Base-by-base conservation (phyloP, 2,888 invertebrate species). In the Pandemis heparana region DNA sequence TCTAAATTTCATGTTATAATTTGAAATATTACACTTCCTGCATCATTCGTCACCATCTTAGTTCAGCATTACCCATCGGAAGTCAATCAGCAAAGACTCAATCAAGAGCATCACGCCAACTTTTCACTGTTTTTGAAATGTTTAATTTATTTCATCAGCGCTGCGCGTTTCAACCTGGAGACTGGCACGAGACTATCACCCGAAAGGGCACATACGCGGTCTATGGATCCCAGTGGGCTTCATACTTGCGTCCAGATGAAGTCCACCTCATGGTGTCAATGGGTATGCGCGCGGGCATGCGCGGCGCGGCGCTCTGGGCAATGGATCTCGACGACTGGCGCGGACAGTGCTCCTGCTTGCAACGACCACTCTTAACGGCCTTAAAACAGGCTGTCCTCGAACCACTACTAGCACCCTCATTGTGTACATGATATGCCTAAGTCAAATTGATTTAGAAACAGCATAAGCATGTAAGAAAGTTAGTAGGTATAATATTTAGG, bases 231-330 rank as follows among this genome's bases (percentile, higher is more conserved):
- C 97, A 97, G 84, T 98, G 97, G 97, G 96, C 97, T 0, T 96
- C 97, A 0, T 97, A 97, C 84, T 96, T 97, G 82, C 96, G 97
- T 77, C 95, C 96, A 0, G 89, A 90, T 4, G 96, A 97, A 73
- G 95, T 96, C 60, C 94, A 95, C 70, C 90, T 95, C 68, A 96
- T 96, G 79, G 95, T 96, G 0, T 93, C 95, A 65, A 94, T 96
- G 76, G 92, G 96, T 0, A 95, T 95, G 75, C 89, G 91, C 10
- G 85, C 95, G 46, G 95, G 95, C 0, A 89, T 96, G 38, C 96
- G 97, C 2, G 97, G 97, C 8, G 97, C 96, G 9, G 97, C 97
- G 92, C 94, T 97, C 23, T 97, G 97, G 97, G 97, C 97, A 0
- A 87, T 97, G 32, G 97, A 97, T 88, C 91, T 97, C 79, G 97